Evolutionary conservation across 2,888 invertebrate species (phyloP), one percentile per base, ranked within the genome.

Genomic region (Acanthosepion lycidas): DNA sequence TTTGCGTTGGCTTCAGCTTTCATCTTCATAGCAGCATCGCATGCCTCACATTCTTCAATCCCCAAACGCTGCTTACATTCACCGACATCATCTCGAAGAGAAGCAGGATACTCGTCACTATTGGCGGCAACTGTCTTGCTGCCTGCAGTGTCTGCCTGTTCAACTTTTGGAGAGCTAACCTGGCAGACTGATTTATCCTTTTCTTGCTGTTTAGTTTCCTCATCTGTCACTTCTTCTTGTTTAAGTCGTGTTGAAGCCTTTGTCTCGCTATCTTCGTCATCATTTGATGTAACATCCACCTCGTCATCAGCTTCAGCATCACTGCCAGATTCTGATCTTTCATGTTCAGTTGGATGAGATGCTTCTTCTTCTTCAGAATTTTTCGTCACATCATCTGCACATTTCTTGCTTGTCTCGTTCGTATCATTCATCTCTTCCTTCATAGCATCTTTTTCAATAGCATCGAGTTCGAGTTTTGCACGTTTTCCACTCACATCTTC

Each of bases 41-140:
- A 93, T 28, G 93, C 93, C 15, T 93, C 93, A n/a, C 93, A 93
- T 93, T 93, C 93, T 93, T 93, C 93, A n/a, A 49, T 20, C 18
- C 49, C 53, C 33, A 49, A 33, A 93, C 93, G 53, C n/a, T n/a
- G 93, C 5, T 93, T 93, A n/a, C 49, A 49, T 8, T 93, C 93
- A n/a, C 51, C 49, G 51, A 20, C 28, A 1, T 93, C 51, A 15
- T 93, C 93, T 28, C 12, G n/a, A 4, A 78, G 78, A 78, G 28
- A 2, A 8, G n/a, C 78, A 5, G 28, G 78, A n/a, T 28, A n/a
- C 78, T 28, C 78, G 9, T 78, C 78, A n/a, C 8, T 3, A n/a
- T 9, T 6, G 15, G 78, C 4, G 23, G 5, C 78, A 2, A n/a
- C 33, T n/a, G 78, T n/a, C 33, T 78, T 78, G 12, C n/a, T 78